Evolutionary conservation across 1,140 invertebrate species (phyloP), one percentile per base, ranked within the genome.

Genomic region (Cotesia glomerata): DNA sequence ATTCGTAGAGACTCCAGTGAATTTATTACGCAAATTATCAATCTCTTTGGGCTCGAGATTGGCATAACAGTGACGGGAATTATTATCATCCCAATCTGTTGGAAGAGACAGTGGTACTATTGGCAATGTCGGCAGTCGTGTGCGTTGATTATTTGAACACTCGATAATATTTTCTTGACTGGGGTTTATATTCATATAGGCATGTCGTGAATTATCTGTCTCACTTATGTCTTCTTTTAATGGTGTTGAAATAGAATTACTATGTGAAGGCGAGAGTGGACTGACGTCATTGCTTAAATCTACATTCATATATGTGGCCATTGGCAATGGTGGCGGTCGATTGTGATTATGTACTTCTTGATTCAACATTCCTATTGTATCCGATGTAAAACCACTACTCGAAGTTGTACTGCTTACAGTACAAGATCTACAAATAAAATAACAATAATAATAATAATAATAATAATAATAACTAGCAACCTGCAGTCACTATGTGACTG

Each of bases 151-250:
- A 11, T 36, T 66, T 4, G 72, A 5, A 13, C 76, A 75, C 5
- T 72, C 70, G 4, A 35, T 71, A 16, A 74, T 14, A 35, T 78
- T 76, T 59, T 87, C 84, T 58, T 83, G 79, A 7, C 83, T 84
- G 9, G 90, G 89, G 75, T 84, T 88, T 66, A 93, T 84, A 79
- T 93, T 94, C 85, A 93, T 91, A 79, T 93, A 93, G 4, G 91
- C 80, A 77, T 91, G 89, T 5, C 69, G 72, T 45, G 32, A 54
- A 45, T 14, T 1, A 45, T 76, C 77, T 5, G 13, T 75, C 35
- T 79, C 77, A 69, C 26, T 63, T 26, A 45, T 61, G 1, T 85
- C 84, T 39, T 85, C 79, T 18, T 76, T 73, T 51, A 74, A 32
- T 5, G 74, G 72, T 13, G 72, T 74, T 8, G 75, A 71, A 8